Evolutionary conservation across 1,140 invertebrate genomes (phyloP), one percentile per base, ranked within the genome.

Genomic region (Contarinia nasturtii): DNA sequence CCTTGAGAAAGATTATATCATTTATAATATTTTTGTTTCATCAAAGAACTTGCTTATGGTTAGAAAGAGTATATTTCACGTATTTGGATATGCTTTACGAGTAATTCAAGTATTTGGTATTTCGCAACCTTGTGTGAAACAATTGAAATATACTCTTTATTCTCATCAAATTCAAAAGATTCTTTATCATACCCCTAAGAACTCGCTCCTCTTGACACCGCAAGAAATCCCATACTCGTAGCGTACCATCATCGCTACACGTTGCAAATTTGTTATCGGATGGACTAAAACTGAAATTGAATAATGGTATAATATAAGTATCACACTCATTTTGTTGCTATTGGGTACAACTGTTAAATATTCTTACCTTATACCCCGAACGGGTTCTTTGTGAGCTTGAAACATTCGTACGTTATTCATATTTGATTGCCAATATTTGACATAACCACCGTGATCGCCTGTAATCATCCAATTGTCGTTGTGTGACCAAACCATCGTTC

Each of bases 401-500:
- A 94, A 99, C 91, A 98, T 97, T 76, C 98, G 98, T 17, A 99
- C 96, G 71, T 99, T 99, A 72, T 99, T 99, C 95, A 99, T 99
- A 69, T 99, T 99, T 53, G 91, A 93, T 74, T 99, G 96, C 96
- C 96, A 99, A 71, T 99, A 99, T 61, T 99, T 99, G 40, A 99
- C 90, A 63, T 90, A 98, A 33, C 96, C 96, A 42, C 83, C 82
- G 63, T 98, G 92, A 70, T 99, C 96, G 11, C 89, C 96, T 0
- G 95, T 98, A 38, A 99, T 86, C 91, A 99, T 95, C 96, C 96
- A 99, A 53, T 86, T 82, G 69, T 98, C 94, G 62, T 93, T 96
- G 63, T 97, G 89, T 34, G 92, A 97, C 96, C 96, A 99, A 12
- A 93, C 86, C 94, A 99, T 98, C 17, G 92, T 91, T 48, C 96